These are phyloP conservation scores for Imbricaverruca yamaguchii DNA, from an alignment of 2,888 invertebrate species.

Conservation along the genomic window DNA sequence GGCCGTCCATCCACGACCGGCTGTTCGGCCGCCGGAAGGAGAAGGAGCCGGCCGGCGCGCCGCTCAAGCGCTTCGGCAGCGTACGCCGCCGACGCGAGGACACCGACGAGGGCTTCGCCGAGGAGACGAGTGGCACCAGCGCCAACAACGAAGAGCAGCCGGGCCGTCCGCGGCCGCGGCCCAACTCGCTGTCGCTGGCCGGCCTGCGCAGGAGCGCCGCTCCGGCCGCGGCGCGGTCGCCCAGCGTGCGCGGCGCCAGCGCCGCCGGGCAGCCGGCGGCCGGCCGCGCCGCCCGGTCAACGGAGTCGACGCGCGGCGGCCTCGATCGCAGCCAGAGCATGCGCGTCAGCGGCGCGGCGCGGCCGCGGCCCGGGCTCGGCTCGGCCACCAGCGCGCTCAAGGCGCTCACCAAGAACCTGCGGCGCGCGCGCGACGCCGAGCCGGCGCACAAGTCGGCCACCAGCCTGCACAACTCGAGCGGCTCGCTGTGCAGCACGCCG, in stretches of 20 bases:
- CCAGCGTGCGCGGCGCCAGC: neutral
- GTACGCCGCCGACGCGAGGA: neutral
- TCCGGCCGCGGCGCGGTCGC: neutral
- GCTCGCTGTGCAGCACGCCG: constrained; percentile 7
- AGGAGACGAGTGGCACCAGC: neutral
- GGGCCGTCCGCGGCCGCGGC: neutral
- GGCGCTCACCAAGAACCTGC: constrained; percentile 43
- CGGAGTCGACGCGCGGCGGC: neutral
- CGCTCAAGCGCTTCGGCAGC: neutral
- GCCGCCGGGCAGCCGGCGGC: neutral
- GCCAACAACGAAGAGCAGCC: neutral
- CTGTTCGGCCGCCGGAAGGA: constrained; percentile 13
- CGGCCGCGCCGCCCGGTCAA: neutral
- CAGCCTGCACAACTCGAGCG: constrained; percentile 20
- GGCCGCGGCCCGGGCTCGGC: constrained; percentile 7
- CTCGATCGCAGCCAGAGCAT: neutral
- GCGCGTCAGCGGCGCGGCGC: neutral
- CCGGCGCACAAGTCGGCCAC: neutral
- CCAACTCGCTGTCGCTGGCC: neutral
- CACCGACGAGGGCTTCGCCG: neutral
- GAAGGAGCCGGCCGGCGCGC: neutral
- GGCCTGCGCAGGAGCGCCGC: neutral
- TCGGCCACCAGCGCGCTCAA: constrained; percentile 38
- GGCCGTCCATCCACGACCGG: constrained; percentile 7
- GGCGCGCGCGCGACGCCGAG: constrained; percentile 22